phyloP scores from a whole-genome alignment of 2,113 vertebrate species.

The Etheostoma spectabile region DNA sequence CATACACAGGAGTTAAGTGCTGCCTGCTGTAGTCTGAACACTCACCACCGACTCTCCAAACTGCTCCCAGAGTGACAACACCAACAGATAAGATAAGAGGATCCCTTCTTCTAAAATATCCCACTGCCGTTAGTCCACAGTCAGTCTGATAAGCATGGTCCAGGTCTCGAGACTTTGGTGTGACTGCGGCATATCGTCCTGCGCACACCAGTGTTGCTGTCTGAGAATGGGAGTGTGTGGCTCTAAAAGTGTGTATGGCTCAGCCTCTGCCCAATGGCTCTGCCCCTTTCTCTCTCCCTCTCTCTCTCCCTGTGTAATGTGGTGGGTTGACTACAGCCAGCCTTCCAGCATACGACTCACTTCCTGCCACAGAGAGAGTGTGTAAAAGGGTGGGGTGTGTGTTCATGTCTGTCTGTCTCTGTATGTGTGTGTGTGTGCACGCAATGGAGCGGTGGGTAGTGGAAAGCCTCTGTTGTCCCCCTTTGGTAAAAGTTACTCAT shows the following conservation, averaged over 20 bases:
- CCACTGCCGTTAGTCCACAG: conserved; percentile 47
- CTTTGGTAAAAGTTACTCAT: conserved; percentile 21
- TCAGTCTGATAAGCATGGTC: conserved; percentile 23
- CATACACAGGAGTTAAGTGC: background rate
- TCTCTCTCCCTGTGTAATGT: conserved; percentile 38
- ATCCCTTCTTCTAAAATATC: conserved; percentile 38
- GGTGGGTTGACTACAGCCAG: conserved; percentile 66
- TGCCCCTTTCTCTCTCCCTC: conserved; percentile 51
- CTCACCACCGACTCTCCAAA: conserved; percentile 63
- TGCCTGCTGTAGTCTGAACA: conserved; percentile 33
- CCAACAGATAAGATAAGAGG: conserved; percentile 47
- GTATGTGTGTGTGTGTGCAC: conserved; percentile 27
- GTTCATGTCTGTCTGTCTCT: background rate
- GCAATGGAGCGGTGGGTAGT: background rate
- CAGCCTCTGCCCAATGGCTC: conserved; percentile 71
- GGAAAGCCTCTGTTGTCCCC: background rate
- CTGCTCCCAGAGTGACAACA: conserved; percentile 47
- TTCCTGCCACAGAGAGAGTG: conserved; percentile 75
- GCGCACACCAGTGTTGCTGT: conserved; percentile 43
- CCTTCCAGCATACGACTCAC: conserved; percentile 78
- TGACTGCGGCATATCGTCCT: conserved; percentile 64
- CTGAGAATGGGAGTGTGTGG: conserved; percentile 57
- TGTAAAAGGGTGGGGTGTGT: conserved; percentile 41
- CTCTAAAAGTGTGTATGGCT: conserved; percentile 50
- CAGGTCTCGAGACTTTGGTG: conserved; percentile 33